Evolutionary conservation across 2,888 invertebrate species (phyloP), one percentile per base, ranked within the genome.

Genomic region (Syrphus vitripennis): DNA sequence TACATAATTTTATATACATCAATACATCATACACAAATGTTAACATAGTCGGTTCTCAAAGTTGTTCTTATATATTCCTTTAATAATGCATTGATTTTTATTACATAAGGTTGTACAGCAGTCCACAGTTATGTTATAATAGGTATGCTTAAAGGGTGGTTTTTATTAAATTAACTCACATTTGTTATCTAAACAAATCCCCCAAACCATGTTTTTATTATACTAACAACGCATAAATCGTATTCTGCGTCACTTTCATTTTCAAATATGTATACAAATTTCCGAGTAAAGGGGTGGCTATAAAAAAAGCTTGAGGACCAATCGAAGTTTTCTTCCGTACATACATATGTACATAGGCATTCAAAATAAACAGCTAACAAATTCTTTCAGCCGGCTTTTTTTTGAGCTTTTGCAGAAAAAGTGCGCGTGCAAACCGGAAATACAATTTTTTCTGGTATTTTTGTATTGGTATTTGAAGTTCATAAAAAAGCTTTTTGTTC

Each of bases 241-340:
- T 26, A 61, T 59, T 37, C 4, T 61, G 61, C 63, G 26, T 45
- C 29, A 63, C 63, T 65, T 45, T 65, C 29, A 1, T 7, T 65
- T 65, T 45, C 65, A 42, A 34, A n/a, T 40, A 42, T 26, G 21
- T 29, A n/a, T n/a, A 40, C 14, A 26, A 2, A 34, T 19, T 4
- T 45, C 3, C 12, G 19, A 31, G 6, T 19, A 37, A 21, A 45
- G 26, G 29, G 45, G 29, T 45, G 29, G 29, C 14, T 45, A 29
- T 45, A 0, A 29, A n/a, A n/a, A n/a, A 65, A 63, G 63, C 63
- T 63, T 3, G n/a, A n/a, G n/a, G n/a, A n/a, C n/a, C 14, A 45
- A 19, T 10, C 19, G 4, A 10, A 45, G 19, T 9, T 19, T 45
- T 45, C 0, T 16, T 1, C 1, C 16, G 10, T 10, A 19, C 16